Evolutionary conservation across 2,113 vertebrate genomes (phyloP).

Genomic region (Cinclus mexicanus): DNA sequence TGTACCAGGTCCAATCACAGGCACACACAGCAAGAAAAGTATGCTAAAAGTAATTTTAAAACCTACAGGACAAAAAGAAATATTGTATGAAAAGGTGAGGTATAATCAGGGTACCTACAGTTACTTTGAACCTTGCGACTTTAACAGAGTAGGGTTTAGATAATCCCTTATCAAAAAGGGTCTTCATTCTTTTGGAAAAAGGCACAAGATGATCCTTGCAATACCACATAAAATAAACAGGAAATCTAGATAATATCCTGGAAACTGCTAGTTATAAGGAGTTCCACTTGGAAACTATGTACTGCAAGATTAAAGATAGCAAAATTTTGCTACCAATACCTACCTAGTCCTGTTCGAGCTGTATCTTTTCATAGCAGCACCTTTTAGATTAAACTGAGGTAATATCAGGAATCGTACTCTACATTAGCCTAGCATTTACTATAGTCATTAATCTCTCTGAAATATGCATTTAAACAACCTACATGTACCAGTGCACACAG

Average conservation of each 20-base stretch:
- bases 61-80: not conserved
- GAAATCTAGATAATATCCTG: not conserved
- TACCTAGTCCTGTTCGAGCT: not conserved
- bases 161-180: not conserved
- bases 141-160: not conserved
- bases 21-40: not conserved
- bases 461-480: not conserved
- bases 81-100: not conserved
- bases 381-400: not conserved
- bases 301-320: not conserved
- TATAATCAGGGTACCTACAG: not conserved
- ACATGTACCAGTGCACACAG: not conserved
- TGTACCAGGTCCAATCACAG: not conserved
- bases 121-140: rapidly evolving
- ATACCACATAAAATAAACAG: not conserved
- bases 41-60: not conserved
- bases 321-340: not conserved
- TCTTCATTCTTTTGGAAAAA: not conserved
- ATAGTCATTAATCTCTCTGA: not conserved
- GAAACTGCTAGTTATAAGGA: not conserved
- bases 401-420: not conserved
- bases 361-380: not conserved
- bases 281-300: not conserved
- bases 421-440: not conserved
- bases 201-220: not conserved